phyloP scores from a whole-genome alignment of 2,888 invertebrate species.

The Drosophila phalerata region DNA sequence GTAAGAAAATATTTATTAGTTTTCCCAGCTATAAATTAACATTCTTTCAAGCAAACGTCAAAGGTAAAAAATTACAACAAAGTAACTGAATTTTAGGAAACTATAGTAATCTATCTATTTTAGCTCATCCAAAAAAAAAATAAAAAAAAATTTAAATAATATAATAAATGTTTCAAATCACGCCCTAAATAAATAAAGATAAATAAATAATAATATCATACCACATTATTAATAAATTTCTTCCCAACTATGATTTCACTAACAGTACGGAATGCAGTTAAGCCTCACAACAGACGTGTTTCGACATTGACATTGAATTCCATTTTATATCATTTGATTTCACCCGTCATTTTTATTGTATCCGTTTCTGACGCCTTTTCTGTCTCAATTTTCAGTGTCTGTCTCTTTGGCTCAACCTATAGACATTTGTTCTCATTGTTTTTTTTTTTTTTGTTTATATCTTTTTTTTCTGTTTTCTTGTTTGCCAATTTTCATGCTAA shows the following conservation, averaged over 20 bases:
- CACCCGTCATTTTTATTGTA: constrained; percentile 8
- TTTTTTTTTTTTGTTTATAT: neutral
- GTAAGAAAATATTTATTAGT: neutral
- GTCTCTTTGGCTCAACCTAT: constrained; percentile 8
- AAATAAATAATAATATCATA: neutral
- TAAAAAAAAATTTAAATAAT: neutral
- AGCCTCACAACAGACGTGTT: neutral
- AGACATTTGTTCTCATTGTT: constrained; percentile 38
- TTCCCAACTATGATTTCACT: neutral
- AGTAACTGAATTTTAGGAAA: neutral
- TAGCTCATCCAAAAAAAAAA: neutral
- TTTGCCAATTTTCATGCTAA: constrained; percentile 59
- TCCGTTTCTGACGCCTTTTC: constrained; percentile 3
- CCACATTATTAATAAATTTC: neutral
- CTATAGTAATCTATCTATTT: neutral
- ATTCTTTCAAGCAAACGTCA: neutral
- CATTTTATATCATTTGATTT: constrained; percentile 23
- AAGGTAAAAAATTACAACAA: neutral
- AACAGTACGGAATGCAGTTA: constrained; percentile 6
- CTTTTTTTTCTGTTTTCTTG: constrained; percentile 12
- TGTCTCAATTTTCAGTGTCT: neutral
- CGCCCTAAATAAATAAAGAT: neutral
- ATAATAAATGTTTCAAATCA: neutral
- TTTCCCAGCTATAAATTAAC: neutral
- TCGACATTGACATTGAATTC: constrained; percentile 69